A percentile compares a stretch with the other conserved stretches of the same genome.
These are phyloP conservation scores for Allophyes oxyacanthae DNA, from an alignment of 2,888 invertebrate species.

Conservation along the genomic window DNA sequence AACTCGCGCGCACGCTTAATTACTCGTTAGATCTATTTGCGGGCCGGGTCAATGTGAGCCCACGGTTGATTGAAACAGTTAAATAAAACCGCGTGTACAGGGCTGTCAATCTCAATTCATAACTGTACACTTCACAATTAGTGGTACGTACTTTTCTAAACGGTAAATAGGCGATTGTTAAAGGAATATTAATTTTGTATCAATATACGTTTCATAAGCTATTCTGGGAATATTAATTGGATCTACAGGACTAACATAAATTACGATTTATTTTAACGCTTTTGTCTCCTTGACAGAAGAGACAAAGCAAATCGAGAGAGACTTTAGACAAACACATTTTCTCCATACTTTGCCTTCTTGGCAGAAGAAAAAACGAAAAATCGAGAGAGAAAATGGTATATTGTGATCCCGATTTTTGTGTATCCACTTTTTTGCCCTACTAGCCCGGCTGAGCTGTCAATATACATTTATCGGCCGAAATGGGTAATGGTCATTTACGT, in stretches of 20 bases:
- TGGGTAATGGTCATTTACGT: too few relatives aligned
- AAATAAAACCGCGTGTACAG: conserved; percentile 59
- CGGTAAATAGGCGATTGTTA: conserved; percentile 43
- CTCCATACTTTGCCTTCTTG: too few relatives aligned
- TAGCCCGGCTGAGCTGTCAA: too few relatives aligned
- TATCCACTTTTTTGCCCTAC: too few relatives aligned
- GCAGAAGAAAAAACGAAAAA: too few relatives aligned
- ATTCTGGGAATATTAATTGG: conserved; percentile 34
- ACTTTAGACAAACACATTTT: too few relatives aligned
- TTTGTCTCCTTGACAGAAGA: too few relatives aligned
- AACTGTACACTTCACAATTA: conserved; percentile 63
- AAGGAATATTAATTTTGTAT: conserved; percentile 40
- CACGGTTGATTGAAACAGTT: conserved; percentile 73
- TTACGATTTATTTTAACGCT: conserved; percentile 23
- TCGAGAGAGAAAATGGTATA: too few relatives aligned
- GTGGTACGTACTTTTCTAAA: conserved; percentile 63
- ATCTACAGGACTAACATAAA: conserved; percentile 20
- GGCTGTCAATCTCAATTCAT: conserved; percentile 72
- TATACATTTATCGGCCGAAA: too few relatives aligned
- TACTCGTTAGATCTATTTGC: conserved; percentile 68
- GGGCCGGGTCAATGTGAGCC: conserved; percentile 78
- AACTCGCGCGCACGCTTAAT: conserved; percentile 53
- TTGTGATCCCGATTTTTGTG: too few relatives aligned
- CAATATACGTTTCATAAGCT: conserved; percentile 18
- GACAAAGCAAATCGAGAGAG: too few relatives aligned